Base-by-base conservation (phyloP, 2,113 vertebrate species). In the Agapornis roseicollis region DNA sequence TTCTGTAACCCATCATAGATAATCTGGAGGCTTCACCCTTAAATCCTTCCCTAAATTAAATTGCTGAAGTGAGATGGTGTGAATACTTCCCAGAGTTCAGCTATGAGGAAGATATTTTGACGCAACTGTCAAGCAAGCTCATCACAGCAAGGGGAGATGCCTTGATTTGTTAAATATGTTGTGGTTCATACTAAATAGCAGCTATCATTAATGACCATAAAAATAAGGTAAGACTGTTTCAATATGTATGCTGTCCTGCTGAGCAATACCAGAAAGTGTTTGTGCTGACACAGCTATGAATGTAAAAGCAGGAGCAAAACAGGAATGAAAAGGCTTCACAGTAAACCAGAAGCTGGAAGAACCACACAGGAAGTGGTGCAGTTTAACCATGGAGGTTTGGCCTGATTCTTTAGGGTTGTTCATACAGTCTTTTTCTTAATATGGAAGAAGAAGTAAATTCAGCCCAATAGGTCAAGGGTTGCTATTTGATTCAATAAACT, bases 341-440 rank as follows among this genome's bases (percentile, higher is more conserved):
- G 35, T 53, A 52, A 94, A 50, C 8, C 41, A 42, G 35, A 83
- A 50, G 6, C 13, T 71, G 27, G 19, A 56, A 56, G 55, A 56
- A 56, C 55, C n/a, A 31, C 5, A 56, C 55, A 31, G n/a, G 31
- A 56, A n/a, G 19, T 22, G 18, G 6, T 65, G 12, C 27, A 52
- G 37, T 49, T 24, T 52, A 29, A 68, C 35, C 5, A 3, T 1
- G 4, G 9, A 2, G 5, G 7, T 24, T n/a, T 66, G 41, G 12
- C 7, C 25, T 77, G 10, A 18, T 35, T 31, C 24, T 85, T 1
- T 18, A 16, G 19, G 11, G 8, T 6, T 73, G 41, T 61, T 90
- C 10, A 28, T 66, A 4, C 18, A n/a, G 23, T 9, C 33, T 58
- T 4, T 20, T 27, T 11, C 28, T 68, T 63, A 50, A 35, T 31